Base-by-base conservation (phyloP, 1,140 invertebrate genomes). In the Trichoplusia ni region DNA sequence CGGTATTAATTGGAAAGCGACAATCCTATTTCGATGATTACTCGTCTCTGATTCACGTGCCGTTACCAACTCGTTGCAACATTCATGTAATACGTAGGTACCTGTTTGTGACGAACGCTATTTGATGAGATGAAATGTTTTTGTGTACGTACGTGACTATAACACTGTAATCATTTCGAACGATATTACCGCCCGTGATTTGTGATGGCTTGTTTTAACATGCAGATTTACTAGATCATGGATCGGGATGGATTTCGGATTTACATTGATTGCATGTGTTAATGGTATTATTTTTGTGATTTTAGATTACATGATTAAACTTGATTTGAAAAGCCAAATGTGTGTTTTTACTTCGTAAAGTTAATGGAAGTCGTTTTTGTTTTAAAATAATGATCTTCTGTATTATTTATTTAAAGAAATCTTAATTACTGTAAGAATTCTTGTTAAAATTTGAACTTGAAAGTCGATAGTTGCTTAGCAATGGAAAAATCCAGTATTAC, bases 21-120 rank as follows among this genome's bases (percentile, higher is more conserved):
- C 84, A 86, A 89, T 89, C 84, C 86, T 84, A 85, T 86, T 86
- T 82, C 81, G 77, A 84, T 86, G 81, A 84, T 86, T 85, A 86
- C 81, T 83, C 78, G 72, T 70, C 72, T 75, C 73, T 46, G 64
- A 63, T 35, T 60, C 42, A 44, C 40, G 25, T 60, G n/a, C 59
- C 44, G 61, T 69, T 65, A 69, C 49, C 14, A 42, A 60, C 42
- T 61, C 46, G 35, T 64, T 38, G 18, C 44, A 19, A 16, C 42
- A 44, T n/a, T 23, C 35, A 40, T 67, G 58, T 67, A 61, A 67
- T 37, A 47, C 19, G 18, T 6, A n/a, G 9, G 29, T 11, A 33
- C 27, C n/a, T 53, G 29, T 53, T 37, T 37, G 19, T 37, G 47
- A 23, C 14, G 13, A 27, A 40, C 21, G 51, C 51, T 40, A 56